Base-by-base conservation (phyloP, 2,113 vertebrate species). In the Ochotona curzoniae region DNA sequence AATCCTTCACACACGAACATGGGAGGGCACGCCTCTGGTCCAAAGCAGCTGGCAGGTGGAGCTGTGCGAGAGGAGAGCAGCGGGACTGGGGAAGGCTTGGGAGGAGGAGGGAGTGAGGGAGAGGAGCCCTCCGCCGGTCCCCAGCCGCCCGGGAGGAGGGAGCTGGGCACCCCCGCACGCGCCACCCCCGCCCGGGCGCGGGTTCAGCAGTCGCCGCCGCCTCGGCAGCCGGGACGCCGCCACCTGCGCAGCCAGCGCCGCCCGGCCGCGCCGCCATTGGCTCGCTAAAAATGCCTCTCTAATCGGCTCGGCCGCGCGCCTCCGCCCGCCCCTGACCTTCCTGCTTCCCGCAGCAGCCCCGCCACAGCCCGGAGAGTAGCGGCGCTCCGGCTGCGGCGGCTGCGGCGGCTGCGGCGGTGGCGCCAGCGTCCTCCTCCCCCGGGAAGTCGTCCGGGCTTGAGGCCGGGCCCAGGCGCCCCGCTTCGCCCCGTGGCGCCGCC, bases 231-330 rank as follows among this genome's bases (percentile, higher is more conserved):
- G 23, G 44, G 79, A 49, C 71, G 93, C 92, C 75, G 67, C 97
- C 98, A 97, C 98, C 97, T 96, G 98, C 91, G 96, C 91, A 57
- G 96, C 89, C 92, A 80, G 95, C 90, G 94, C 84, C 92, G 94
- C 79, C 81, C 95, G 92, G 87, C 95, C 66, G 83, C 73, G 93
- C 25, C 11, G 94, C 92, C 90, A 98, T 98, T 98, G 98, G 98
- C 93, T 95, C 93, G 97, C 97, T 97, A 97, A 97, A 97, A 97
- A 97, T 96, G 98, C 97, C 81, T 97, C 97, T 90, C 94, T 98
- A 98, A 98, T 98, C 98, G 90, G 97, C 94, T 95, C 97, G 96
- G 97, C 97, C 96, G 97, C 96, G 94, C 94, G 35, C 92, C 92
- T 64, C 74, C 93, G 47, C 84, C n/a, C 49, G 30, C 78, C 54